Base-by-base conservation (phyloP, 1,140 invertebrate species). In the Calephelis virginiensis region DNA sequence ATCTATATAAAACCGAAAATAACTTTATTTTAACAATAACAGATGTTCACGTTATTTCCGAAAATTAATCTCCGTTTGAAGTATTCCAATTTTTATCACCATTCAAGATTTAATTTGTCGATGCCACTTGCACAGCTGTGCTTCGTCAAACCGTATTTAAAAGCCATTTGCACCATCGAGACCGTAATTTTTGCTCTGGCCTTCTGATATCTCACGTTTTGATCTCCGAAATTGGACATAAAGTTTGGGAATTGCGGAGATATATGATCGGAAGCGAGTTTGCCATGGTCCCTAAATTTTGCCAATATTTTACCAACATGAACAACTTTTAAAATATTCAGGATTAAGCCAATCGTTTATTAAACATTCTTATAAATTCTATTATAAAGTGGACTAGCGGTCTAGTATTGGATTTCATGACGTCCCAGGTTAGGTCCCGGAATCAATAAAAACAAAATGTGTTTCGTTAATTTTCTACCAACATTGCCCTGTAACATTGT, bases 61-160 rank as follows among this genome's bases (percentile, higher is more conserved):
- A 53, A 64, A 53, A 64, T 56, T 64, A 64, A 64, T 64, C 49
- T 43, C 14, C 11, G 10, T 37, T 49, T 53, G 63, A 43, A 53
- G 50, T 64, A 50, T 64, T 64, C 47, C 37, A 53, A 53, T 64
- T 64, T 64, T 63, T 49, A 53, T 38, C 17, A 61, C 40, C 60
- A 61, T 61, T 61, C 17, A 64, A 64, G 38, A 63, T 63, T 59
- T 64, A 67, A 63, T 69, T 69, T 28, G 14, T 53, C 60, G 13
- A 28, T 48, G 53, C 63, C 49, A 48, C 11, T 38, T 43, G 13
- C 64, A 50, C 69, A 69, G 72, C 69, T 72, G 71, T 48, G 62
- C 56, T 67, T 67, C 64, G 64, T 71, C 63, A 65, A 67, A 67
- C 64, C 63, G 61, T 65, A 71, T 67, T 60, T 67, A 69, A 67